Conservation (phyloP, 2,888 invertebrate genomes). For the Eupithecia inturbata region DNA sequence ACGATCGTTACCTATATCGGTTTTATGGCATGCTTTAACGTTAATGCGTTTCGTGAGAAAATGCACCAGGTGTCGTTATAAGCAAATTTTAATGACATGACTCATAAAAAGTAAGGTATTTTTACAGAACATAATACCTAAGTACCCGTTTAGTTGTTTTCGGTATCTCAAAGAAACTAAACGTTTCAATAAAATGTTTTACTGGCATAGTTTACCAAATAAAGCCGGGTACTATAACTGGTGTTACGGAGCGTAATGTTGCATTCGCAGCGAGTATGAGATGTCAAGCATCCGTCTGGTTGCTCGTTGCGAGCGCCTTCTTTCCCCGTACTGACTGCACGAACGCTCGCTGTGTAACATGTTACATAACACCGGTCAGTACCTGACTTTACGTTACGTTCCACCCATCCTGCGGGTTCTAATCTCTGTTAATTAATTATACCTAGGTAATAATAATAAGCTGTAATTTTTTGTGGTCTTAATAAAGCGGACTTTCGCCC, state of each 20-base stretch:
- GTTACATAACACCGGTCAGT: neutral
- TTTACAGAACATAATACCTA: constrained; percentile 39
- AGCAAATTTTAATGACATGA: constrained; percentile 38
- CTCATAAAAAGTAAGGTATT: constrained; percentile 28
- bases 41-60: constrained; percentile 70
- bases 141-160: neutral
- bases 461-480: too few species aligned
- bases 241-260: neutral
- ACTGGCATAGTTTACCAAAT: neutral
- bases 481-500: too few species aligned
- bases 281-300: neutral
- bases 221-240: neutral
- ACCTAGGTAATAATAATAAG: too few species aligned
- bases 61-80: constrained; percentile 56
- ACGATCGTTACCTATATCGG: constrained; percentile 67
- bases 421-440: too few species aligned
- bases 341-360: neutral
- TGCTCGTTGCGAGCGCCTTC: neutral
- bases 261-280: neutral
- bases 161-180: neutral
- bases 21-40: constrained; percentile 69
- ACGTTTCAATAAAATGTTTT: neutral
- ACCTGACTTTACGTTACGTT: too few species aligned
- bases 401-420: too few species aligned
- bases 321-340: neutral